Base-by-base conservation (phyloP, 53 echinoderm and acorn worm species). In the Holothuria scabra region DNA sequence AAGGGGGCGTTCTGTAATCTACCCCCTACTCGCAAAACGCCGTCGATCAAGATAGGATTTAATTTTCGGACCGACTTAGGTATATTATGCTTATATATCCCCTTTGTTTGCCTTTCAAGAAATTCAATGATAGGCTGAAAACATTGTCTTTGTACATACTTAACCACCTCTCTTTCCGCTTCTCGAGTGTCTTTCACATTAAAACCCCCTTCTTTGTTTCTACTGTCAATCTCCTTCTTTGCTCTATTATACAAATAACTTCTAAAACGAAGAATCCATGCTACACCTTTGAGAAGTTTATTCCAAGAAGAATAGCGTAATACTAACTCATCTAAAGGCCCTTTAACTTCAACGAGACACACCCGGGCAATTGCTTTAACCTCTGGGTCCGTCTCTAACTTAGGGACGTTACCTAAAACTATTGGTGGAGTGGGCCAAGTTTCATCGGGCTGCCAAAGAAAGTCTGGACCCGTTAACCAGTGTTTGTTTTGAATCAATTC, bases 211-310 rank as follows among this genome's bases (percentile, higher is more conserved):
- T 44, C 10, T 10, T 44, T 44, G 10, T 44, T 44, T 10, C 11
- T 48, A 48, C 48, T 48, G 7, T 48, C 48, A 48, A 48, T 48
- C 14, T 63, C 26, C 21, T 8, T 23, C 18, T 63, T 63, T 16
- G 10, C n/a, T 8, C 26, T 13, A 25, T 28, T 63, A 63, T 9
- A 20, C 26, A 25, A 20, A 63, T 28, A 25, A 63, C 18, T 28
- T 30, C 30, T 28, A 12, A 63, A 63, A 28, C 64, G 64, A 9
- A 63, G 64, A 63, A 63, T 25, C 64, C 64, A 63, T 63, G 64
- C 30, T 63, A 63, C 64, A 63, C 64, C 64, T 20, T 63, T 63
- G 1, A 63, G 21, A 30, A 63, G 64, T 30, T 30, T 8, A 63
- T 14, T 8, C 25, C 64, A 63, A 1, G 64, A 63, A 20, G 64